Percentiles rank a stretch among this genome's conserved stretches.
Conservation (phyloP, 2,888 invertebrate species). For the Yponomeuta malinellus region DNA sequence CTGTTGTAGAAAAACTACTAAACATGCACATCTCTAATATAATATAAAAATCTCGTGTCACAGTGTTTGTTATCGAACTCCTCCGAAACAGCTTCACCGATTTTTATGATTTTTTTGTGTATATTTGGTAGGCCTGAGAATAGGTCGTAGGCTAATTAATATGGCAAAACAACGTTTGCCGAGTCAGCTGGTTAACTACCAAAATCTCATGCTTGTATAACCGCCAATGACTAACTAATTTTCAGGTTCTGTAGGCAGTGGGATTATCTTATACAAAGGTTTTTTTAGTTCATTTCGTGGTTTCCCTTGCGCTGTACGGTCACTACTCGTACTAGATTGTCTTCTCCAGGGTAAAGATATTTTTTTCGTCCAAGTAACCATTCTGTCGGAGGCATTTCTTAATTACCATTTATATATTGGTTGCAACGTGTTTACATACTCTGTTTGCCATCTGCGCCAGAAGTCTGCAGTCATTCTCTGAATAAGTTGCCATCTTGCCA, state of each 20-base stretch:
- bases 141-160: too few relatives aligned
- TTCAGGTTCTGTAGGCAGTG: background rate
- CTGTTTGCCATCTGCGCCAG: constrained; percentile 6
- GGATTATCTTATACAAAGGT: background rate
- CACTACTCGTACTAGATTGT: constrained; percentile 11
- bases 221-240: background rate
- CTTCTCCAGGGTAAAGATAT: constrained; percentile 4
- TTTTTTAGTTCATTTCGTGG: background rate
- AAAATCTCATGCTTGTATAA: too few relatives aligned
- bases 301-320: constrained; percentile 13
- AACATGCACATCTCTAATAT: too few relatives aligned
- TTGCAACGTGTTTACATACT: constrained; percentile 11
- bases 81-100: too few relatives aligned
- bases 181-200: too few relatives aligned
- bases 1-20: too few relatives aligned
- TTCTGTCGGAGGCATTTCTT: constrained; percentile 5
- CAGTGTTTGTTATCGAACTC: too few relatives aligned
- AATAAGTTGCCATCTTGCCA: constrained; percentile 12
- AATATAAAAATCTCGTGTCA: too few relatives aligned
- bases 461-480: constrained; percentile 6
- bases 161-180: too few relatives aligned
- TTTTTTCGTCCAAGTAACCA: constrained; percentile 10
- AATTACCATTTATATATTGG: constrained; percentile 13
- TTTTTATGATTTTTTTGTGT: too few relatives aligned
- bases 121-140: too few relatives aligned